Conservation (phyloP, 2,888 invertebrate genomes). For the Amphipyra berbera region DNA sequence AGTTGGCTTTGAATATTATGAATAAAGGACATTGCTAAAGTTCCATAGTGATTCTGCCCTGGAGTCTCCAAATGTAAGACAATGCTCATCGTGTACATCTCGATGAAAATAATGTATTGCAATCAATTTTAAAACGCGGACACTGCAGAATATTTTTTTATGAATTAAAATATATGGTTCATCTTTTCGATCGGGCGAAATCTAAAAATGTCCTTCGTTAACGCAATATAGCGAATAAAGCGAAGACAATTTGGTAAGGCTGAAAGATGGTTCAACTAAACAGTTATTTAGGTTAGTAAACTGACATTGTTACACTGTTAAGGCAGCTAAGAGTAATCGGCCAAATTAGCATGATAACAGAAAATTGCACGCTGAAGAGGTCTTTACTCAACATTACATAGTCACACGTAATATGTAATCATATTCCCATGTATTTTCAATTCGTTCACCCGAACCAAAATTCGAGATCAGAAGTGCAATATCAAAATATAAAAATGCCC, state of each 20-base stretch:
- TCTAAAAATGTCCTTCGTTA: not conserved
- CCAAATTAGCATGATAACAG: conserved; percentile 46
- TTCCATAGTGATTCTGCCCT: too few relatives aligned
- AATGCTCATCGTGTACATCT: too few relatives aligned
- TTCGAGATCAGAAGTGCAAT: conserved; percentile 25
- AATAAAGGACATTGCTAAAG: not conserved
- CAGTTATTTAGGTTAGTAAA: conserved; percentile 10
- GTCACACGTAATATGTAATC: conserved; percentile 21
- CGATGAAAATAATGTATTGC: too few relatives aligned
- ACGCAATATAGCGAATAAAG: not conserved
- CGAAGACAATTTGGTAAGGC: not conserved
- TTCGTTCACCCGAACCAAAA: conserved; percentile 21
- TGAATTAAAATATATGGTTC: too few relatives aligned
- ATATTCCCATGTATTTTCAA: conserved; percentile 23
- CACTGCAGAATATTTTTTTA: too few relatives aligned
- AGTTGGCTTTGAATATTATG: too few relatives aligned
- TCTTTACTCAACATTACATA: conserved; percentile 29
- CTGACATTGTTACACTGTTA: conserved; percentile 15
- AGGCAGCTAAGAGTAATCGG: conserved; percentile 18
- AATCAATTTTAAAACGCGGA: too few relatives aligned
- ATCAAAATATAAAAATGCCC: conserved; percentile 34
- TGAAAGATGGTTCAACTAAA: conserved; percentile 1
- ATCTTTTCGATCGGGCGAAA: too few relatives aligned
- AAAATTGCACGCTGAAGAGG: conserved; percentile 36
- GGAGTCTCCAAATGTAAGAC: too few relatives aligned